These are phyloP conservation scores for Deroplatys truncata DNA, from an alignment of 2,888 invertebrate species.

Conservation along the genomic window DNA sequence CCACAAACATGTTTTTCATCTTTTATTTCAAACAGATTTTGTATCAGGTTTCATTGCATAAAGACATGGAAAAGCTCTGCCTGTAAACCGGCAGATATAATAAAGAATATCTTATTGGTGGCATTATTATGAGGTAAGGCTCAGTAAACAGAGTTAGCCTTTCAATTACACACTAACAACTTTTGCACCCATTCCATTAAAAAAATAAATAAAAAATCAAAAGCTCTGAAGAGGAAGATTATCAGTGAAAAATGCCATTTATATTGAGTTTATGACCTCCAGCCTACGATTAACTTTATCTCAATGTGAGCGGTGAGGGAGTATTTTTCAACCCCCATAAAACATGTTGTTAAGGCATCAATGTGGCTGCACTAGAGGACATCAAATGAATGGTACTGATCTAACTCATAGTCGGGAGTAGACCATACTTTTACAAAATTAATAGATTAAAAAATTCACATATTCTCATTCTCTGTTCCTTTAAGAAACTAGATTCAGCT, in stretches of 20 bases:
- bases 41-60: no score
- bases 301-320: conserved; percentile 5
- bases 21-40: no score
- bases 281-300: conserved; percentile 3
- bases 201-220: background rate
- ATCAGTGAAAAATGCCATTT: background rate
- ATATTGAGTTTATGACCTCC: background rate
- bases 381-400: conserved; percentile 6
- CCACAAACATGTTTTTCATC: no score
- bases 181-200: background rate
- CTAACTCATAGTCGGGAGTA: background rate
- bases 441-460: conserved; percentile 1
- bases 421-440: background rate
- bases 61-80: no score
- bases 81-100: no score
- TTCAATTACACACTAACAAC: background rate
- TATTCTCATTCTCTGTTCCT: background rate
- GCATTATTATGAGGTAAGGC: background rate
- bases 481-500: background rate
- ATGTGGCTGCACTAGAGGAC: conserved; percentile 19
- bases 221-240: background rate
- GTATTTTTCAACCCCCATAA: background rate
- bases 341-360: conserved; percentile 23
- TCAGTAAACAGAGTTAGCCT: background rate
- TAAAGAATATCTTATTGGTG: background rate